phyloP scores from a whole-genome alignment of 2,888 invertebrate species.

The Hyposoter didymator region DNA sequence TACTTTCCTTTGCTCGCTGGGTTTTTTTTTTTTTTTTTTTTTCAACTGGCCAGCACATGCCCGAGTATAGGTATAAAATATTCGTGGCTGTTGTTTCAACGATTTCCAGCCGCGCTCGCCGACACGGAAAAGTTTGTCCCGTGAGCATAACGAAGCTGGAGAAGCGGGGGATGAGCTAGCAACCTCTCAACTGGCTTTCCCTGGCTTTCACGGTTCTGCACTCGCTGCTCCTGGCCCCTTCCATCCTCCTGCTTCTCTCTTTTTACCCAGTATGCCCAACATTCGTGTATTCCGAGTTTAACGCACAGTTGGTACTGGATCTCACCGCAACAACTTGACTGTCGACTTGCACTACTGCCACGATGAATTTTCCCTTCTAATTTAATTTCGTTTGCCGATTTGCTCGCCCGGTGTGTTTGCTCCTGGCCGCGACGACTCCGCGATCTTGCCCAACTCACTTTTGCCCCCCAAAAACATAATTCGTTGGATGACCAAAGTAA shows the following conservation, averaged over 20 bases:
- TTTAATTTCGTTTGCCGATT: conserved; percentile 38
- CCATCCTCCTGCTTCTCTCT: conserved; percentile 18
- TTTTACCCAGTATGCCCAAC: background rate
- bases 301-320: conserved; percentile 52
- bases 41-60: conserved; percentile 33
- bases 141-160: conserved; percentile 61
- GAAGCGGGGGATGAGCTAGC: conserved; percentile 43
- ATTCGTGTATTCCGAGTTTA: conserved; percentile 34
- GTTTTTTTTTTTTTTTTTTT: conserved; percentile 40
- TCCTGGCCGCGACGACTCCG: background rate
- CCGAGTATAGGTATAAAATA: conserved; percentile 50
- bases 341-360: conserved; percentile 22
- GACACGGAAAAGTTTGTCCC: conserved; percentile 65
- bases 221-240: conserved; percentile 2
- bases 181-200: conserved; percentile 47
- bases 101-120: conserved; percentile 58
- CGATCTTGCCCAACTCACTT: background rate
- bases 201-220: conserved; percentile 52
- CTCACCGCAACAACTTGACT: conserved; percentile 54
- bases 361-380: conserved; percentile 45
- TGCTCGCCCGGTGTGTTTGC: conserved; percentile 15
- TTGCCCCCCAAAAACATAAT: conserved; percentile 1
- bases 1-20: conserved; percentile 9
- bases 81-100: conserved; percentile 59
- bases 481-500: conserved; percentile 1